Evolutionary conservation across 2,888 invertebrate genomes (phyloP).

Genomic region (Cloeon dipterum): DNA sequence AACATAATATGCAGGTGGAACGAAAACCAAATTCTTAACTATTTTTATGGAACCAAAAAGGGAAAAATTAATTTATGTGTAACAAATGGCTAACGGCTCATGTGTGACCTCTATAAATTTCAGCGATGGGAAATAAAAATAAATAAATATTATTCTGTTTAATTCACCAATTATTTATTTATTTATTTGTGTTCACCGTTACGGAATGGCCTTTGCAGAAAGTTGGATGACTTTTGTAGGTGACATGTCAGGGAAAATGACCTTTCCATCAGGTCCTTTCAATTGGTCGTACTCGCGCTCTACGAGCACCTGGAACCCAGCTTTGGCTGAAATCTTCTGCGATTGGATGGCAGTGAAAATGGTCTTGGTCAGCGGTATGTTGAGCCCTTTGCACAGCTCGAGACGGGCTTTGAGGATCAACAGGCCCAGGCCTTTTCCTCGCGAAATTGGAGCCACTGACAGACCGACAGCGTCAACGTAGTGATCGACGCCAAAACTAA

Average conservation of each 20-base stretch:
- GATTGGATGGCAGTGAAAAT: constrained; percentile 28
- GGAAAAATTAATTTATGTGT: too few species aligned
- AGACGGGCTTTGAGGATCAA: constrained; percentile 23
- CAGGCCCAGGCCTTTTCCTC: constrained; percentile 22
- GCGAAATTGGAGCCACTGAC: constrained; percentile 22
- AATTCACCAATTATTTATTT: too few species aligned
- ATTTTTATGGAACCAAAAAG: too few species aligned
- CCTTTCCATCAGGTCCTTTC: neutral
- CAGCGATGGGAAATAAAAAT: too few species aligned
- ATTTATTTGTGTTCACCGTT: too few species aligned
- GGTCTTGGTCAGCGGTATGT: constrained; percentile 23
- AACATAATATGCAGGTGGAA: too few species aligned
- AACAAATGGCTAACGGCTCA: too few species aligned
- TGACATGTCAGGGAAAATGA: neutral
- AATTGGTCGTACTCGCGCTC: constrained; percentile 7
- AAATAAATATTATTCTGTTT: too few species aligned
- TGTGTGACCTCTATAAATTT: too few species aligned
- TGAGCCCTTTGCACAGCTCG: constrained; percentile 25
- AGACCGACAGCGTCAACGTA: constrained; percentile 25
- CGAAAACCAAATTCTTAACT: too few species aligned
- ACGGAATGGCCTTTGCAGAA: too few species aligned
- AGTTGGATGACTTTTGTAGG: neutral
- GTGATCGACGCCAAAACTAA: constrained; percentile 17
- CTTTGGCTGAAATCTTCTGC: constrained; percentile 24
- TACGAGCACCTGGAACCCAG: constrained; percentile 22